Percentiles rank a stretch among this genome's conserved stretches.
phyloP scores from a whole-genome alignment of 2,888 invertebrate species.

The Maniola hyperantus region DNA sequence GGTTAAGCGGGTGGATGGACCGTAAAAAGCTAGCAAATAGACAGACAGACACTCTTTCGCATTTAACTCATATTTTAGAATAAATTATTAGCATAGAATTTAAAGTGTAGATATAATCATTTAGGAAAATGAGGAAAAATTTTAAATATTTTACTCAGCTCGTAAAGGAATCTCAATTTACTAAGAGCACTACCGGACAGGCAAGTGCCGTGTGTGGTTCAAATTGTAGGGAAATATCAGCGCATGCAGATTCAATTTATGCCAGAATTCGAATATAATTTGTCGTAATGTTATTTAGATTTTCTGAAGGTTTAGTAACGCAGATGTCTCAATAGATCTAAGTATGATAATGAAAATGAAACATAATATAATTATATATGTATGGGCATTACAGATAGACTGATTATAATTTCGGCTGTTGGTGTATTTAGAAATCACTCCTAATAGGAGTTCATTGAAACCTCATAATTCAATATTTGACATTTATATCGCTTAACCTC shows the following conservation, averaged over 20 bases:
- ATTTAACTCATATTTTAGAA: too few species aligned
- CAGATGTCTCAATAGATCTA: too few species aligned
- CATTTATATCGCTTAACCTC: slow-evolving; percentile 13
- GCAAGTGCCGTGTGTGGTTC: slow-evolving; percentile 61
- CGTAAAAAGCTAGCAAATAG: too few species aligned
- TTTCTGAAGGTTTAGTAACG: background rate
- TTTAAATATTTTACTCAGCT: slow-evolving; percentile 22
- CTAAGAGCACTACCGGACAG: slow-evolving; percentile 41
- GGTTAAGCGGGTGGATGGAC: too few species aligned
- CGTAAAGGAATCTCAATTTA: slow-evolving; percentile 31
- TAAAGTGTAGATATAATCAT: background rate
- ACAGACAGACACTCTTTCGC: too few species aligned
- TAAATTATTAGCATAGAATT: too few species aligned
- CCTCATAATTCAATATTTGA: slow-evolving; percentile 1
- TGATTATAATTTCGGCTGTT: too few species aligned
- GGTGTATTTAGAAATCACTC: background rate
- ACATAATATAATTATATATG: too few species aligned
- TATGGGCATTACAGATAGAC: too few species aligned
- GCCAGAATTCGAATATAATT: slow-evolving; percentile 35
- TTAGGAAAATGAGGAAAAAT: slow-evolving; percentile 21
- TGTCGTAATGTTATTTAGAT: slow-evolving; percentile 29
- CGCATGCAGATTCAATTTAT: slow-evolving; percentile 31
- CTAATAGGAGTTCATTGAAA: background rate
- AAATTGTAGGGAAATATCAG: slow-evolving; percentile 63
- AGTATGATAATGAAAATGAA: too few species aligned